These are phyloP conservation scores for Phortica okadai DNA, from an alignment of 2,888 invertebrate genomes.

Conservation along the genomic window DNA sequence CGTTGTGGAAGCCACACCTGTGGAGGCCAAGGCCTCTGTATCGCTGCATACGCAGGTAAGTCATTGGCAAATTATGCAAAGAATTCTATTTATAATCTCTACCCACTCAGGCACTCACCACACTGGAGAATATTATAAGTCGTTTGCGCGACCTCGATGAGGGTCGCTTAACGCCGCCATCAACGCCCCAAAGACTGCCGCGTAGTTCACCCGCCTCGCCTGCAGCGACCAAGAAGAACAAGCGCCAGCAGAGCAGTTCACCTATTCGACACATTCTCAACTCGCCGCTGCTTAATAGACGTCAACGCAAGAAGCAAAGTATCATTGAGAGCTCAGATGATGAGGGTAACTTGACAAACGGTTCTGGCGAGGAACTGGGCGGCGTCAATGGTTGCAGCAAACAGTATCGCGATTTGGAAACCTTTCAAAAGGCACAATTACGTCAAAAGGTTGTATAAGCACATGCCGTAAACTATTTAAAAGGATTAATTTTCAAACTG, in stretches of 20 bases:
- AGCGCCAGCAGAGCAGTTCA: constrained; percentile 87
- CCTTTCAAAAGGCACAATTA: constrained; percentile 93
- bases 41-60: constrained; percentile 76
- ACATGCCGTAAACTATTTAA: neutral
- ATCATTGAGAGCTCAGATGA: constrained; percentile 89
- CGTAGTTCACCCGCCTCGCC: constrained; percentile 88
- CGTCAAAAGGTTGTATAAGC: constrained; percentile 85
- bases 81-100: neutral
- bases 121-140: constrained; percentile 79
- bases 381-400: constrained; percentile 78
- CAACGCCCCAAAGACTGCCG: constrained; percentile 80
- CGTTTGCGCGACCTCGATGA: constrained; percentile 79
- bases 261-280: constrained; percentile 89
- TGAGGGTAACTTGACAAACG: constrained; percentile 80
- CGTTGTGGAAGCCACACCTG: constrained; percentile 73
- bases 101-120: constrained; percentile 78
- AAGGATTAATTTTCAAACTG: neutral
- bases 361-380: constrained; percentile 78
- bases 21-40: constrained; percentile 75
- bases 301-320: constrained; percentile 85
- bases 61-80: neutral
- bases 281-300: constrained; percentile 88
- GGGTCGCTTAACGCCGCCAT: constrained; percentile 77
- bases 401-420: constrained; percentile 91
- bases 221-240: constrained; percentile 83